Percentiles rank a stretch among this genome's conserved stretches.
These are phyloP conservation scores for Oophaga pumilio DNA, from an alignment of 2,113 vertebrate genomes.

Conservation along the genomic window DNA sequence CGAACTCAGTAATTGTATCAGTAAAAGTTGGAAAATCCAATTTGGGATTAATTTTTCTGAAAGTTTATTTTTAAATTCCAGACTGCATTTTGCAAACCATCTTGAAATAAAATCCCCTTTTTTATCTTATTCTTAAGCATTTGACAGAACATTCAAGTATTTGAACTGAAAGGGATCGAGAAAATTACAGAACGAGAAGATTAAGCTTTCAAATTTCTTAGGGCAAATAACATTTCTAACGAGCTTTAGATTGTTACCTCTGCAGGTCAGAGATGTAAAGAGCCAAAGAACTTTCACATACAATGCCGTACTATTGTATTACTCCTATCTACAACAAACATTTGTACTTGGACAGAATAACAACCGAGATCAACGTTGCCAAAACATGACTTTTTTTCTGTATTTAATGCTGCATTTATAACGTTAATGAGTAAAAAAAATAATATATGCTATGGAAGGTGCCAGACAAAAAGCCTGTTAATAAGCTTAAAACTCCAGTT, in stretches of 20 bases:
- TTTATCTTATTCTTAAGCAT: not conserved
- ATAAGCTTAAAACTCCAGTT: not conserved
- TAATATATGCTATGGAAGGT: not conserved
- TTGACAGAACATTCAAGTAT: not conserved
- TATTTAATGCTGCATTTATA: constrained; percentile 17
- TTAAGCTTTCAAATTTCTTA: not conserved
- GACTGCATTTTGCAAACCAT: constrained; percentile 5
- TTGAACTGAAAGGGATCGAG: not conserved
- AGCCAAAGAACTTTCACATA: constrained; percentile 39
- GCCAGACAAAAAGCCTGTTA: not conserved
- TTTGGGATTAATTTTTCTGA: not conserved
- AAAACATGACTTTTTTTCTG: not conserved
- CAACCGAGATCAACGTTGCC: not conserved
- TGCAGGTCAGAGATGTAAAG: constrained; percentile 44
- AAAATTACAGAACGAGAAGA: constrained; percentile 16
- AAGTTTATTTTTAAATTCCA: not conserved
- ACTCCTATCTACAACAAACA: constrained; percentile 5
- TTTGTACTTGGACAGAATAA: not conserved
- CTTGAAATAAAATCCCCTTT: not conserved
- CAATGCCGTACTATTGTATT: constrained; percentile 2
- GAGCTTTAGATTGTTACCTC: constrained; percentile 36
- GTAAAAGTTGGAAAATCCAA: not conserved
- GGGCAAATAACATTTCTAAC: constrained; percentile 1
- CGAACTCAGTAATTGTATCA: not conserved
- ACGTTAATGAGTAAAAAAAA: not conserved